These are phyloP conservation scores for Phanerotoma sp. DNA, from an alignment of 2,888 invertebrate species.

Conservation along the genomic window DNA sequence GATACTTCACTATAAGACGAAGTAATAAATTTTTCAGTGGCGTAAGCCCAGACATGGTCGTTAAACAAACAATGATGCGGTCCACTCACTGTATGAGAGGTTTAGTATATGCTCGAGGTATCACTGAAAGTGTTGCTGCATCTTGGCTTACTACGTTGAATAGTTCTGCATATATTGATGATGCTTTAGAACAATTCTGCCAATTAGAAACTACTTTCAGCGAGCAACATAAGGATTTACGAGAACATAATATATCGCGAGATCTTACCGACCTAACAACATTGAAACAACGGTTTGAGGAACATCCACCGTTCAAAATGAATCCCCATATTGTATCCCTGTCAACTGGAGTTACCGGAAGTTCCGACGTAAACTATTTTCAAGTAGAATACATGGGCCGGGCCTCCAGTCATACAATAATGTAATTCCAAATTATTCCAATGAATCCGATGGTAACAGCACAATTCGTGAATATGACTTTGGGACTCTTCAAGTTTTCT, in stretches of 20 bases:
- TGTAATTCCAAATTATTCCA: neutral
- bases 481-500: neutral
- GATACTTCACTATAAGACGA: neutral
- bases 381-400: neutral
- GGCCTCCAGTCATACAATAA: neutral
- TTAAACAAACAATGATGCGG: neutral
- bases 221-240: conserved; percentile 2
- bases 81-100: neutral
- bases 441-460: neutral
- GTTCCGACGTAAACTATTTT: neutral
- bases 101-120: neutral
- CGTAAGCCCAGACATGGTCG: neutral
- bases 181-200: neutral
- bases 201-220: neutral
- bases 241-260: neutral
- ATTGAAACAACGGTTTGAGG: neutral
- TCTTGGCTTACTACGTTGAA: neutral
- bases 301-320: neutral
- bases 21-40: neutral
- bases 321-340: neutral
- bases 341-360: conserved; percentile 2
- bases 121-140: neutral
- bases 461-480: neutral
- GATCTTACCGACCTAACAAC: neutral
- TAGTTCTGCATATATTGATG: neutral